Conservation (phyloP, 2,797 vertebrate species). For the Helarctos malayanus region DNA sequence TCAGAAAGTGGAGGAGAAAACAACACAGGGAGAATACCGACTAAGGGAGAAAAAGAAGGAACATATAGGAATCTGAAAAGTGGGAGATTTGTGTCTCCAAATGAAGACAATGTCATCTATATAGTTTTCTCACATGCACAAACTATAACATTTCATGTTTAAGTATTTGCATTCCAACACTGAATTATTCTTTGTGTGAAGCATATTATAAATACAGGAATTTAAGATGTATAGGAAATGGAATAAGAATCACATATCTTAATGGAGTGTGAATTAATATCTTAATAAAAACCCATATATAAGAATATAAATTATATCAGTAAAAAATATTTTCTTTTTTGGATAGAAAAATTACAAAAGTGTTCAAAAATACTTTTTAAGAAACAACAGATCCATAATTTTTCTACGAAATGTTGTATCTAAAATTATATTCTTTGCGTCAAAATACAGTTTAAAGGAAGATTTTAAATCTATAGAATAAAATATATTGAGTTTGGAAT, state of each 20-base stretch:
- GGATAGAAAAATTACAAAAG: neutral
- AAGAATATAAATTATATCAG: neutral
- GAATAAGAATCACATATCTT: neutral
- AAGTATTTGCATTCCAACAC: neutral
- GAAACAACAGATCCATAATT: neutral
- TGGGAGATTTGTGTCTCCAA: neutral
- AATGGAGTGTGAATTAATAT: neutral
- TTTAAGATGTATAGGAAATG: neutral
- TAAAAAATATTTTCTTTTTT: neutral
- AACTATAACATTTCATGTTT: neutral
- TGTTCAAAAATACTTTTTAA: conserved; percentile 13
- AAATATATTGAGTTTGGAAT: neutral
- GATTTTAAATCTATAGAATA: neutral
- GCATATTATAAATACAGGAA: neutral
- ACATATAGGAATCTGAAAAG: neutral
- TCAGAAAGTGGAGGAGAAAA: neutral
- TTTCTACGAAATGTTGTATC: neutral
- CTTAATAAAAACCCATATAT: neutral
- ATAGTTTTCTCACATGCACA: neutral
- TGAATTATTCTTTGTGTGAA: neutral
- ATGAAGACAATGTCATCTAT: neutral
- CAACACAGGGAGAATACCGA: neutral
- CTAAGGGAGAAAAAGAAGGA: neutral
- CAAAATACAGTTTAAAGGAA: neutral
- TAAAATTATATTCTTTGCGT: neutral